A percentile compares a stretch with the other conserved stretches of the same genome.
These are phyloP conservation scores for Narcine bancroftii DNA, from an alignment of 2,113 vertebrate species.

Conservation along the genomic window DNA sequence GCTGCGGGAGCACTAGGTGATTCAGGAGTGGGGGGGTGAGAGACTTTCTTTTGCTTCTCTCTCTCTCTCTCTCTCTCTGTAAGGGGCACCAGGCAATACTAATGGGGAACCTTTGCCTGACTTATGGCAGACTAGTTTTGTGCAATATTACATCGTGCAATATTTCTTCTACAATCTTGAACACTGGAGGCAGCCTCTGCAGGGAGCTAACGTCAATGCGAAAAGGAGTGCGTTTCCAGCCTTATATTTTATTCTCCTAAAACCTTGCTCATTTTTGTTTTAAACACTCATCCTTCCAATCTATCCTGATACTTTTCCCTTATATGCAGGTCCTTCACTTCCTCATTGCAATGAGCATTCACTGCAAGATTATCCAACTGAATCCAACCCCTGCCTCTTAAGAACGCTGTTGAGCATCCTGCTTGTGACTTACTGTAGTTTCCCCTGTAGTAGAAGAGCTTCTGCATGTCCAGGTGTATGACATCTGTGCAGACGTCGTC, in stretches of 20 bases:
- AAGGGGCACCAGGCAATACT: too few species aligned
- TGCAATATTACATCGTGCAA: too few species aligned
- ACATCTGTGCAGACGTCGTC: constrained; percentile 89
- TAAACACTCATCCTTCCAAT: not conserved
- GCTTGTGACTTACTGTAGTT: constrained; percentile 70
- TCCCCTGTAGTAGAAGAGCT: constrained; percentile 81
- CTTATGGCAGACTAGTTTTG: too few species aligned
- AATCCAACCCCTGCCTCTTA: too few species aligned
- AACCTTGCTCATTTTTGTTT: not conserved
- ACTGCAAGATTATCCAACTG: not conserved
- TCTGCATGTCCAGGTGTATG: constrained; percentile 74
- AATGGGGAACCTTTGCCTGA: too few species aligned
- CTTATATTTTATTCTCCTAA: not conserved
- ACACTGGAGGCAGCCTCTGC: not conserved
- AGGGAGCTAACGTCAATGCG: too few species aligned
- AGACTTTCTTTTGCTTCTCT: too few species aligned
- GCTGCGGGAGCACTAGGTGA: too few species aligned
- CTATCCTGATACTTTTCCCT: not conserved
- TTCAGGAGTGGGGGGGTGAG: too few species aligned
- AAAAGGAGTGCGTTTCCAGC: not conserved
- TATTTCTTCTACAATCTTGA: too few species aligned
- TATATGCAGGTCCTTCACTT: not conserved
- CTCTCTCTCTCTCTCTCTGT: too few species aligned
- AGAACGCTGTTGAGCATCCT: too few species aligned
- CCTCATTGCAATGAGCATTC: not conserved